Conservation (phyloP, 2,888 invertebrate genomes). For the Ichneumoninae sp. region DNA sequence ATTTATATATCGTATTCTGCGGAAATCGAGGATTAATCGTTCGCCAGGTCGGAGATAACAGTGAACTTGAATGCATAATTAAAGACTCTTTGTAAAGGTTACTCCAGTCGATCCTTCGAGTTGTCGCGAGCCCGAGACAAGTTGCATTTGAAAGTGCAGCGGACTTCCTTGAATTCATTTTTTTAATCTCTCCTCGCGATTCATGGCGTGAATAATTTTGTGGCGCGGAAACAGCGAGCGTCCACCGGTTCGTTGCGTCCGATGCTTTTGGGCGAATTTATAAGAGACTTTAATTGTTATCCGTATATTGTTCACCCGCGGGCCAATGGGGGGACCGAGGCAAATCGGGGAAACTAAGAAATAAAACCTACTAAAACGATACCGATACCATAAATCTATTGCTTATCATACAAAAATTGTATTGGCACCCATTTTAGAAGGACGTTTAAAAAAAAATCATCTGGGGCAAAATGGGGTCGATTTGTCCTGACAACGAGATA, state of each 20-base stretch:
- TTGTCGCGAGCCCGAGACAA: constrained; percentile 3
- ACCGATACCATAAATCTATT: too few species aligned
- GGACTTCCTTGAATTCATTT: constrained; percentile 51
- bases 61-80: constrained; percentile 52
- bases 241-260: constrained; percentile 7
- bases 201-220: constrained; percentile 17
- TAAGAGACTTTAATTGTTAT: background rate
- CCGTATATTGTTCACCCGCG: constrained; percentile 44
- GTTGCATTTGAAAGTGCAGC: constrained; percentile 29
- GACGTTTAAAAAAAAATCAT: too few species aligned
- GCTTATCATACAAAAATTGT: too few species aligned
- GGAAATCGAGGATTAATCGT: background rate
- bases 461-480: too few species aligned
- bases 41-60: background rate
- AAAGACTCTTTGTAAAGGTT: constrained; percentile 26
- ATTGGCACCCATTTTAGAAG: too few species aligned
- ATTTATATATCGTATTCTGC: constrained; percentile 48
- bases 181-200: background rate
- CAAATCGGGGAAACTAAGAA: too few species aligned
- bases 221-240: background rate
- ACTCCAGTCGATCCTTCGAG: constrained; percentile 29
- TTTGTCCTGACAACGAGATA: too few species aligned
- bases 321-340: background rate
- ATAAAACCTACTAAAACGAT: too few species aligned
- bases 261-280: constrained; percentile 15